phyloP scores from a whole-genome alignment of 2,888 invertebrate species.

The Standfussiana lucernea region DNA sequence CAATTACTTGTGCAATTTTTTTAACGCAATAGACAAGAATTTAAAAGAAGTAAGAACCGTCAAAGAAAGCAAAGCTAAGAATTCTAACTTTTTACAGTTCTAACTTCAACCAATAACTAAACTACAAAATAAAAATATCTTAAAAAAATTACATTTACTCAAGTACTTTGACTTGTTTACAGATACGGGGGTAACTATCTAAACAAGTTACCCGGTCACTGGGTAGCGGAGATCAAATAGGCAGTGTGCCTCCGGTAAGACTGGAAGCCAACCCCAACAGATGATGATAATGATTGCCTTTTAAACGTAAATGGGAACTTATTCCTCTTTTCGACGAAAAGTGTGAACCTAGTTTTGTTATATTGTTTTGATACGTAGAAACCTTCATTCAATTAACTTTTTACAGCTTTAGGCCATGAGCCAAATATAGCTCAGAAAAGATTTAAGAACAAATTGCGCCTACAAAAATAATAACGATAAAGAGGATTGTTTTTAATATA shows the following conservation, averaged over 20 bases:
- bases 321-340: not conserved
- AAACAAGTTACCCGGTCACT: not conserved
- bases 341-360: not conserved
- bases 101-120: too few species aligned
- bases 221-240: not conserved
- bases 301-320: not conserved
- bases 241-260: not conserved
- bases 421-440: constrained; percentile 9
- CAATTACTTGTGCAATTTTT: too few species aligned
- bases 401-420: constrained; percentile 8
- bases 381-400: constrained; percentile 17
- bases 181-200: too few species aligned
- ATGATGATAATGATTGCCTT: not conserved
- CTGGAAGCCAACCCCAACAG: not conserved
- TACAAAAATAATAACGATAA: constrained; percentile 20
- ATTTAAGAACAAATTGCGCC: constrained; percentile 34
- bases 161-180: too few species aligned
- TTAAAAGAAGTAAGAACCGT: too few species aligned
- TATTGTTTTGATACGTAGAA: constrained; percentile 8
- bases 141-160: too few species aligned
- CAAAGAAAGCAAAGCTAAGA: too few species aligned
- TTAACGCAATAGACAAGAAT: too few species aligned
- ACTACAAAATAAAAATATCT: too few species aligned
- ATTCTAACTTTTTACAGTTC: too few species aligned
- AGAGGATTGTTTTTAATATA: constrained; percentile 9